A percentile compares a stretch with the other conserved stretches of the same genome.
phyloP scores from a whole-genome alignment of 1,140 invertebrate species.

The Samia ricini region DNA sequence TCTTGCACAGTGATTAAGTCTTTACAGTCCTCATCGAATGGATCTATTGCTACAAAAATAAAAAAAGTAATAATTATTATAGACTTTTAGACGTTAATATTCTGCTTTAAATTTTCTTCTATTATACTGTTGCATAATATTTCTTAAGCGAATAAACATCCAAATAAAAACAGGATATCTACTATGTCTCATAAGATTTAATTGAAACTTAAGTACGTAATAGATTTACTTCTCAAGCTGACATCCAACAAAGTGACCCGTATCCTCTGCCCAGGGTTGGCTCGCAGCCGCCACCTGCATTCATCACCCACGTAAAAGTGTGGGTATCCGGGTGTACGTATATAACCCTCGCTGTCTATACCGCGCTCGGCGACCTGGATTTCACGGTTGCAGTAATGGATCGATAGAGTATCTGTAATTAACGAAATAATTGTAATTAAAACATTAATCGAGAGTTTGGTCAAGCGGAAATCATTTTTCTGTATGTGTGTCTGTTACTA shows the following conservation, averaged over 20 bases:
- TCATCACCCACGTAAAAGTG: constrained; percentile 79
- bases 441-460: too few species aligned
- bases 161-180: too few species aligned
- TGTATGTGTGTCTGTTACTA: too few species aligned
- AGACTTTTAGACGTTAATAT: too few species aligned
- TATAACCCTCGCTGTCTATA: constrained; percentile 76
- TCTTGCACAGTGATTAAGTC: constrained; percentile 72
- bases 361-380: constrained; percentile 54
- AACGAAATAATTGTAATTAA: constrained; percentile 2
- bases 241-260: constrained; percentile 79
- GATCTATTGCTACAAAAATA: constrained; percentile 58
- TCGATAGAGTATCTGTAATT: constrained; percentile 63
- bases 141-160: too few species aligned
- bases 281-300: constrained; percentile 78
- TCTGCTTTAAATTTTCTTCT: too few species aligned
- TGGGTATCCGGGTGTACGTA: constrained; percentile 81
- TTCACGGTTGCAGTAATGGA: constrained; percentile 78
- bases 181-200: too few species aligned
- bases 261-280: constrained; percentile 74
- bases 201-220: not conserved
- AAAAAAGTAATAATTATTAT: too few species aligned
- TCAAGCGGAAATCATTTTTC: too few species aligned
- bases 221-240: constrained; percentile 77
- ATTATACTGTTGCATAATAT: too few species aligned
- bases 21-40: constrained; percentile 65